Conservation (phyloP, 2,113 vertebrate species). For the Urocolius indicus region DNA sequence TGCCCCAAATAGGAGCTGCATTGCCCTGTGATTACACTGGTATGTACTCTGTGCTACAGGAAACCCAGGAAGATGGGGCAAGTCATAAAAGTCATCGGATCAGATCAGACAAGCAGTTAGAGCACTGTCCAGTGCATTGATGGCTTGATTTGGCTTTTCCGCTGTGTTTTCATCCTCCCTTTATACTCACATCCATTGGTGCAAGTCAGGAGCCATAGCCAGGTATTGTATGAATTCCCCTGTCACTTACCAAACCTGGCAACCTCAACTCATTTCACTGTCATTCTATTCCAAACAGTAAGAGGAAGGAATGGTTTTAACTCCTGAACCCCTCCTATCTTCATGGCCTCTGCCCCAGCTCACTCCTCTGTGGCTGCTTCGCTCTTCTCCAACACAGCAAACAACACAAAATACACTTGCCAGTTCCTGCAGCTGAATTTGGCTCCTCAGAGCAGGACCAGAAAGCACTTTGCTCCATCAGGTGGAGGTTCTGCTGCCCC, state of each 20-base stretch:
- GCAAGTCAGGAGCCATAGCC: background rate
- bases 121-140: background rate
- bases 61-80: background rate
- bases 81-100: background rate
- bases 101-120: accelerated
- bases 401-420: background rate
- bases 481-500: too few species aligned
- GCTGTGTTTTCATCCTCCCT: background rate
- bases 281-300: background rate
- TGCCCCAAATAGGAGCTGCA: background rate
- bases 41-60: background rate
- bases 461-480: background rate
- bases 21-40: background rate
- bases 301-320: background rate
- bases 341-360: background rate
- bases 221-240: background rate
- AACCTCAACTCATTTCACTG: background rate
- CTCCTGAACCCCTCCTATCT: background rate
- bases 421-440: background rate
- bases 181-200: background rate
- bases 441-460: background rate
- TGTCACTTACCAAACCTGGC: background rate
- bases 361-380: background rate
- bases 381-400: background rate
- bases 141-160: background rate